phyloP scores from a whole-genome alignment of 92 coral and sea anemone genomes.

The Heteractis magnifica region DNA sequence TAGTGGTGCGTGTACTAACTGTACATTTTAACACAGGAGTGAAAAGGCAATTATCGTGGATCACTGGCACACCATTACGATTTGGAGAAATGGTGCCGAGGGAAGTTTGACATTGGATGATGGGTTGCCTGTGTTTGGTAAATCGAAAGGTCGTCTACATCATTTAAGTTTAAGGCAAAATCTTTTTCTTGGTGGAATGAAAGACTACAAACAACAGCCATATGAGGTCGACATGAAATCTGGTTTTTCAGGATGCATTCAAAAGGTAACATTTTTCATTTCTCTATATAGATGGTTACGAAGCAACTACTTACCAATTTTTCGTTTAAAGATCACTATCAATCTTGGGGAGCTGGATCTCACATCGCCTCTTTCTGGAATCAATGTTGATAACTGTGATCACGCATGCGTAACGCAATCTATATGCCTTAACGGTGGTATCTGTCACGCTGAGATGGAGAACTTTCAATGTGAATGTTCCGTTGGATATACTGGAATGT shows the following conservation, averaged over 20 bases:
- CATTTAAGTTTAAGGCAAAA: conserved; percentile 23
- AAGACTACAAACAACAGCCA: conserved; percentile 31
- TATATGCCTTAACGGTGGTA: conserved; percentile 36
- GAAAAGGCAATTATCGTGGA: conserved; percentile 29
- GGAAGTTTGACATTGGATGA: conserved; percentile 48
- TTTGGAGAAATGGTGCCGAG: conserved; percentile 42
- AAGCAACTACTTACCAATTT: background rate
- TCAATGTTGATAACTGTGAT: conserved; percentile 33
- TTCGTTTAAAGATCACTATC: conserved; percentile 11
- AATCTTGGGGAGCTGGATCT: conserved; percentile 32
- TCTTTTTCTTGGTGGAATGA: conserved; percentile 36
- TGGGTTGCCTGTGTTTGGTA: conserved; percentile 47
- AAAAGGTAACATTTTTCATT: conserved; percentile 4
- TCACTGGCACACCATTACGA: conserved; percentile 47
- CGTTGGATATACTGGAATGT: conserved; percentile 34
- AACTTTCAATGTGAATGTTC: conserved; percentile 32
- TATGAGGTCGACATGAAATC: conserved; percentile 18
- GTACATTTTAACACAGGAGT: conserved; percentile 17
- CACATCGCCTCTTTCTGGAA: conserved; percentile 30
- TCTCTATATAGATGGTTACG: background rate
- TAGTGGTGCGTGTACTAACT: background rate
- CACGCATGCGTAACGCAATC: conserved; percentile 44
- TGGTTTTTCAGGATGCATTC: conserved; percentile 42
- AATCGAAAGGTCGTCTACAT: conserved; percentile 45
- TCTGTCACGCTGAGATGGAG: conserved; percentile 38